Evolutionary conservation across 2,888 invertebrate genomes (phyloP).

Genomic region (Dastarcus helophoroides): DNA sequence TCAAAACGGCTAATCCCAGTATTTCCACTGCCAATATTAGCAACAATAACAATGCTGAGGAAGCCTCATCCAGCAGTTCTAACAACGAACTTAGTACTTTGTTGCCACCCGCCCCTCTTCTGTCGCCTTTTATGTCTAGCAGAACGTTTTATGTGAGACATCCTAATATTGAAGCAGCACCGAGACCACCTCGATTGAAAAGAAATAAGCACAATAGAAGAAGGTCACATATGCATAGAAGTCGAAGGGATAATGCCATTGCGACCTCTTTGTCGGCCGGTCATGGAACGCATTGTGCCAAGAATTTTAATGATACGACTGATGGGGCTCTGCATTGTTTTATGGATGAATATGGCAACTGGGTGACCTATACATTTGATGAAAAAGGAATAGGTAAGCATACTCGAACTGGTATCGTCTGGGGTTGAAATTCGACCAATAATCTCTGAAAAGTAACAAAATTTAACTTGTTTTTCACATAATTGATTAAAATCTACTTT

Average conservation of each 20-base stretch:
- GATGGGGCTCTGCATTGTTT: conserved; percentile 81
- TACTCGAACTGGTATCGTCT: too few relatives aligned
- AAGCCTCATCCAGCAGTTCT: conserved; percentile 44
- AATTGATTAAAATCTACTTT: too few relatives aligned
- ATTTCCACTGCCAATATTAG: too few relatives aligned
- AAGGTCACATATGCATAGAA: conserved; percentile 6
- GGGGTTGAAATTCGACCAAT: too few relatives aligned
- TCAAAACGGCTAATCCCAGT: too few relatives aligned
- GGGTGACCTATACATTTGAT: conserved; percentile 80
- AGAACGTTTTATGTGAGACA: too few relatives aligned
- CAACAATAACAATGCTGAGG: conserved; percentile 16
- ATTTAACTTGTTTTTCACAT: too few relatives aligned
- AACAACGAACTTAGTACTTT: conserved; percentile 55
- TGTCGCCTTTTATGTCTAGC: conserved; percentile 56
- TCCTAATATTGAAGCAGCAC: conserved; percentile 14
- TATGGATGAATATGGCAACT: conserved; percentile 74
- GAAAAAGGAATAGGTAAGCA: conserved; percentile 51
- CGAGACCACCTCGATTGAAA: conserved; percentile 18
- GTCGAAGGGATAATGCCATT: conserved; percentile 31
- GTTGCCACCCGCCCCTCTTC: conserved; percentile 40
- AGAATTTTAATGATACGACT: conserved; percentile 68
- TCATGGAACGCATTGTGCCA: conserved; percentile 56
- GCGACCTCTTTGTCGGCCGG: conserved; percentile 36
- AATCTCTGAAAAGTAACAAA: too few relatives aligned
- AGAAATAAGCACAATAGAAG: conserved; percentile 16